phyloP scores from a whole-genome alignment of 37 sponge, comb jelly and placozoan genomes.

The Aphrocallistes beatrix region DNA sequence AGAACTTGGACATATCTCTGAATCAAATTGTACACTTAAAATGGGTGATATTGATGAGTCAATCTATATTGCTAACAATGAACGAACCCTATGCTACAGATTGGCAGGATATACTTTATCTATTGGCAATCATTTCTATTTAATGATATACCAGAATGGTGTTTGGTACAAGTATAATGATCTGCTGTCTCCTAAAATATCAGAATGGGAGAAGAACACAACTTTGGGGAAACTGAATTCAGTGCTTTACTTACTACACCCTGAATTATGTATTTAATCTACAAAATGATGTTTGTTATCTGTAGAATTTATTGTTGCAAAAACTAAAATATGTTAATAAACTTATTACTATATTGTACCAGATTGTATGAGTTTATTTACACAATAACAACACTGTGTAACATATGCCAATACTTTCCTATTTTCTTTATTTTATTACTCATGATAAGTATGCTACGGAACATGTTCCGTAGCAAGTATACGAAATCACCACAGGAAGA shows the following conservation, averaged over 20 bases:
- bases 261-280: neutral
- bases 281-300: too few species aligned
- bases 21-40: neutral
- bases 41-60: neutral
- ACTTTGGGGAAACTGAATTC: neutral
- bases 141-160: neutral
- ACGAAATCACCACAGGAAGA: too few species aligned
- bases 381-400: too few species aligned
- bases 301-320: too few species aligned
- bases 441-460: too few species aligned
- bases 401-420: too few species aligned
- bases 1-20: neutral
- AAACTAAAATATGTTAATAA: too few species aligned
- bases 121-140: neutral
- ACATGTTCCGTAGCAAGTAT: too few species aligned
- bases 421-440: too few species aligned
- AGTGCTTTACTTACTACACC: neutral
- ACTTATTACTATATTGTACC: too few species aligned
- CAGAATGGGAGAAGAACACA: neutral
- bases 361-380: too few species aligned
- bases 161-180: constrained; percentile 2
- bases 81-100: neutral
- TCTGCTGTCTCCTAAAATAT: neutral
- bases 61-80: neutral
- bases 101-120: neutral